These are phyloP conservation scores for Stichodactyla helianthus DNA, from an alignment of 64 coral and sea anemone species.

Conservation along the genomic window DNA sequence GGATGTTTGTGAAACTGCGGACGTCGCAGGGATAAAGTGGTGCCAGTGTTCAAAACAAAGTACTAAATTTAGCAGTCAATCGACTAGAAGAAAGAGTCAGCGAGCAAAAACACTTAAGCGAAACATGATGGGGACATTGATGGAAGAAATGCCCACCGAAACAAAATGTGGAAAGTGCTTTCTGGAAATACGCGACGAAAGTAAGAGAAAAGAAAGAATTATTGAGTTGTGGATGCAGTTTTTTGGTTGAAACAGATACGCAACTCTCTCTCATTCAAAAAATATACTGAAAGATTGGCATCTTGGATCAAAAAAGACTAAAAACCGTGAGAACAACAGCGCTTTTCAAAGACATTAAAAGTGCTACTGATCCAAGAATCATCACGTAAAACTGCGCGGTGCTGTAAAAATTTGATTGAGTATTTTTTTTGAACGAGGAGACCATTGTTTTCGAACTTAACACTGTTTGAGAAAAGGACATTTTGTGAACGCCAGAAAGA, in stretches of 20 bases:
- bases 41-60: slow-evolving; percentile 9
- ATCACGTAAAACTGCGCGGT: too few species aligned
- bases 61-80: neutral
- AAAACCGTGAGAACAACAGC: too few species aligned
- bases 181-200: slow-evolving; percentile 25
- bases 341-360: too few species aligned
- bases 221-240: slow-evolving; percentile 58
- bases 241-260: slow-evolving; percentile 31
- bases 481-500: too few species aligned
- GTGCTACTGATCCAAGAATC: too few species aligned
- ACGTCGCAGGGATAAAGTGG: neutral
- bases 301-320: too few species aligned
- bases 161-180: neutral
- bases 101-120: slow-evolving; percentile 1
- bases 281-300: neutral
- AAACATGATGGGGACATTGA: neutral
- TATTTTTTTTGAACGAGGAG: too few species aligned
- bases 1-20: neutral
- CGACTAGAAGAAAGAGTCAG: neutral
- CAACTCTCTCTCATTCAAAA: too few species aligned
- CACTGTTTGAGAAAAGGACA: too few species aligned
- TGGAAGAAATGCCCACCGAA: slow-evolving; percentile 4
- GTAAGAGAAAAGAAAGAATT: slow-evolving; percentile 20
- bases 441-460: too few species aligned
- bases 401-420: too few species aligned